Percentiles rank a stretch among this genome's conserved stretches.
Evolutionary conservation across 2,888 invertebrate genomes (phyloP).

Genomic region (Aphodius granarius): DNA sequence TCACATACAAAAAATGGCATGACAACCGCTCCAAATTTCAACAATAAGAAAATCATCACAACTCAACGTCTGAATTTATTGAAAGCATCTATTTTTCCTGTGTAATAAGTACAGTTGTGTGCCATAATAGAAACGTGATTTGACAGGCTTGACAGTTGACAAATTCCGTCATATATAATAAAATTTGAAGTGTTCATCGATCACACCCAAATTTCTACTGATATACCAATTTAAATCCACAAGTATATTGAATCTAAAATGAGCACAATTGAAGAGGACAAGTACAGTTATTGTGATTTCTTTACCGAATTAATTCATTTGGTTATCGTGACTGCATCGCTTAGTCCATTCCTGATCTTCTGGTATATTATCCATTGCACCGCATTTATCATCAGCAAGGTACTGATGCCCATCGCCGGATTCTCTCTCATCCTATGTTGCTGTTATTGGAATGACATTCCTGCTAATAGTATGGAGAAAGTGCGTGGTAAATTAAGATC

Average conservation of each 20-base stretch:
- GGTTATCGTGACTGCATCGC: not conserved
- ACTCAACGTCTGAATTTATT: too few species aligned
- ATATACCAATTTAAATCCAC: not conserved
- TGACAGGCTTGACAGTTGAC: not conserved
- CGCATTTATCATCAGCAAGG: slow-evolving; percentile 12
- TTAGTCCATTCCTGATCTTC: slow-evolving; percentile 28
- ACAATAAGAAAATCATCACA: too few species aligned
- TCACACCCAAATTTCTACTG: not conserved
- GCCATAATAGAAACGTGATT: too few species aligned
- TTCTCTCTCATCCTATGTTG: slow-evolving; percentile 21
- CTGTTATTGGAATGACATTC: not conserved
- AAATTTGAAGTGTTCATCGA: not conserved
- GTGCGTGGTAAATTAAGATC: not conserved
- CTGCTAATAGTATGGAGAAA: not conserved
- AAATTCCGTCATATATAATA: not conserved
- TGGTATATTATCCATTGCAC: slow-evolving; percentile 19
- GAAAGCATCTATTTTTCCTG: too few species aligned
- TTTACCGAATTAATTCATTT: not conserved
- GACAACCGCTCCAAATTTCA: too few species aligned
- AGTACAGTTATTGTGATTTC: too few species aligned
- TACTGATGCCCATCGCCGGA: slow-evolving; percentile 24
- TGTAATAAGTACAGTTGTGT: too few species aligned
- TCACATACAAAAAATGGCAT: too few species aligned
- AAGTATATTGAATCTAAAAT: not conserved
- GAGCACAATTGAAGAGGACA: not conserved